These are phyloP conservation scores for Protodeltote pygarga DNA, from an alignment of 2,888 invertebrate genomes.

Conservation along the genomic window DNA sequence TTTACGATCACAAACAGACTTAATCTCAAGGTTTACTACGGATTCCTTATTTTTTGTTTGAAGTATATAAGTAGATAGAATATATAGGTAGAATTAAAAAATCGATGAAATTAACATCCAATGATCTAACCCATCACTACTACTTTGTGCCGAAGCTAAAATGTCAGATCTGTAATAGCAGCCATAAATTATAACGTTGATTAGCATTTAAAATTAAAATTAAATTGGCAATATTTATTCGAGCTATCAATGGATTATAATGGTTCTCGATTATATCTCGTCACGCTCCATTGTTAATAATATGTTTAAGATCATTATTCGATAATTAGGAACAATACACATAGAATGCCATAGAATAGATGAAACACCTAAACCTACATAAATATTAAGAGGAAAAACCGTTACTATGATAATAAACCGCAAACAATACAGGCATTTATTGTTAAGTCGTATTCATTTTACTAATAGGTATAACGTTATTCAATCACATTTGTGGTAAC, in stretches of 20 bases:
- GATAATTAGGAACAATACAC: neutral
- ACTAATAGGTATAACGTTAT: neutral
- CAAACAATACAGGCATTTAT: constrained; percentile 1
- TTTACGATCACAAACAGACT: too few relatives aligned
- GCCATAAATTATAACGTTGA: constrained; percentile 16
- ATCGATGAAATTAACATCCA: too few relatives aligned
- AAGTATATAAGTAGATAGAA: too few relatives aligned
- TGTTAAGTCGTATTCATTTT: constrained; percentile 1
- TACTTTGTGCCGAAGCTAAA: neutral
- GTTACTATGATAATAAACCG: constrained; percentile 6
- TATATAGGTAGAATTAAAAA: too few relatives aligned
- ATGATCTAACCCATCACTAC: too few relatives aligned
- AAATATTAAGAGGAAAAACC: constrained; percentile 13
- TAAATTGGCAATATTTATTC: neutral
- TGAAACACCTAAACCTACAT: too few relatives aligned
- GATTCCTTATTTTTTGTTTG: too few relatives aligned
- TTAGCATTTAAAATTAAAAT: constrained; percentile 9
- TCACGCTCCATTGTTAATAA: neutral
- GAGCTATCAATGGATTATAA: neutral
- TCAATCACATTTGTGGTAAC: constrained; percentile 5
- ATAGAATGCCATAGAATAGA: neutral
- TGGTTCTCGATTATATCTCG: neutral
- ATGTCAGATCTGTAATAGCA: neutral
- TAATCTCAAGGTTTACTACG: too few relatives aligned
- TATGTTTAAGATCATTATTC: neutral